Evolutionary conservation across 2,113 vertebrate species (phyloP), one percentile per base, ranked within the genome.

Genomic region (Vulpes lagopus): DNA sequence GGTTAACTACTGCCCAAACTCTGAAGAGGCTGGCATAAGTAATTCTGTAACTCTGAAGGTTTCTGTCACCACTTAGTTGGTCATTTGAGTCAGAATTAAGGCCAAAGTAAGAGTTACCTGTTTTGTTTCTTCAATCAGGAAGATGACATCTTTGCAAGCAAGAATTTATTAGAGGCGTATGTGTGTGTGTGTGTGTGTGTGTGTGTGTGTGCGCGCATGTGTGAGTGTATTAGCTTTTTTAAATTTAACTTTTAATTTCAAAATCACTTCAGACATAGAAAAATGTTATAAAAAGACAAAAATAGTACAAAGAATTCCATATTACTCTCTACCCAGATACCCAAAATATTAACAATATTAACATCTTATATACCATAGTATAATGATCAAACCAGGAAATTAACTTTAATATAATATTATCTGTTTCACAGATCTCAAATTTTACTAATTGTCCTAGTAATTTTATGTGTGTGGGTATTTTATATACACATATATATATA

Each of bases 261-360:
- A 96, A 97, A 92, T 83, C 17, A 83, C 92, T 94, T 95, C n/a
- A 84, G 23, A 53, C 19, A 96, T 81, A 87, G 1, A 49, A 85
- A 92, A 93, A 65, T 88, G 14, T 82, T 89, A 12, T 8, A 90
- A 60, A 97, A 81, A 38, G 91, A 64, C 19, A 90, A 65, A 97
- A 81, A n/a, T 73, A 64, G 16, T 78, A 38, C 16, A 60, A 76
- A 93, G 59, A 95, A 74, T 94, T 95, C 67, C 17, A 89, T 51
- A 96, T 49, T 53, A 80, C 64, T 12, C 11, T 84, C 92, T 35
- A 80, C 55, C 25, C 43, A 95, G n/a, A 74, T 84, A 88, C 20
- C 9, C 16, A 27, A 86, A 49, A 78, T 82, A 22, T 73, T 95
- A 92, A 25, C 49, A 49, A 78, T 82, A 22, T 73, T 95, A 92